Evolutionary conservation across 2,113 vertebrate species (phyloP).

Genomic region (Zosterops pallidus): DNA sequence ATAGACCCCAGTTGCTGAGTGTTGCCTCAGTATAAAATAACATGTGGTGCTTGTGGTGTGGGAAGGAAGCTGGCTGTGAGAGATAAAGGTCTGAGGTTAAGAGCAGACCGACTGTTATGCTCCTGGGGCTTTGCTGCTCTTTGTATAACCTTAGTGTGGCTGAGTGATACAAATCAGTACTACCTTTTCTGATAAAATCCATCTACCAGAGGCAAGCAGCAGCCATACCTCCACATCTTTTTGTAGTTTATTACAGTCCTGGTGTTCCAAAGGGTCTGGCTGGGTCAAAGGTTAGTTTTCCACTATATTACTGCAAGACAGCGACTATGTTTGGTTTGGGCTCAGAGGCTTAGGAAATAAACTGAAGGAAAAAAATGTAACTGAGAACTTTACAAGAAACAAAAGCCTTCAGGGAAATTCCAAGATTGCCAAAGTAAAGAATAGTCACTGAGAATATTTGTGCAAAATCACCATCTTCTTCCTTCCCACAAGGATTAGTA

Average conservation of each 20-base stretch:
- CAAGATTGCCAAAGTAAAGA: constrained; percentile 52
- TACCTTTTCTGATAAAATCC: constrained; percentile 61
- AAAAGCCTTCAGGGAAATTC: constrained; percentile 44
- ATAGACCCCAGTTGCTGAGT: constrained; percentile 17
- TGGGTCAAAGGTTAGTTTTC: constrained; percentile 1
- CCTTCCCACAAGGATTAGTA: constrained; percentile 3
- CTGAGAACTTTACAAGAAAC: not conserved
- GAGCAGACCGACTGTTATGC: constrained; percentile 64
- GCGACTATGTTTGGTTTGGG: not conserved
- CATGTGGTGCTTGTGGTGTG: constrained; percentile 64
- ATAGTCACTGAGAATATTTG: not conserved
- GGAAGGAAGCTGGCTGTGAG: constrained; percentile 72
- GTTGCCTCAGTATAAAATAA: constrained; percentile 44
- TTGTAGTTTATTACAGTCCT: not conserved
- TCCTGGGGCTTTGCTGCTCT: constrained; percentile 69
- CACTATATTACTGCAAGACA: not conserved
- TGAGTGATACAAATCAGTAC: constrained; percentile 61
- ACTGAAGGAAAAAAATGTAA: not conserved
- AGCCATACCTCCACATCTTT: not conserved
- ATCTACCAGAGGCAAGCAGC: constrained; percentile 37
- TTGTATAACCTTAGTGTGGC: constrained; percentile 70
- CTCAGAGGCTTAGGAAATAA: not conserved
- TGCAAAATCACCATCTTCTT: constrained; percentile 31
- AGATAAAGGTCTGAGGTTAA: constrained; percentile 74
- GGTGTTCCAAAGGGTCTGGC: not conserved